Percentiles rank a stretch among this genome's conserved stretches.
These are phyloP conservation scores for Trachelus troglodyta DNA, from an alignment of 2,888 invertebrate genomes.

Conservation along the genomic window DNA sequence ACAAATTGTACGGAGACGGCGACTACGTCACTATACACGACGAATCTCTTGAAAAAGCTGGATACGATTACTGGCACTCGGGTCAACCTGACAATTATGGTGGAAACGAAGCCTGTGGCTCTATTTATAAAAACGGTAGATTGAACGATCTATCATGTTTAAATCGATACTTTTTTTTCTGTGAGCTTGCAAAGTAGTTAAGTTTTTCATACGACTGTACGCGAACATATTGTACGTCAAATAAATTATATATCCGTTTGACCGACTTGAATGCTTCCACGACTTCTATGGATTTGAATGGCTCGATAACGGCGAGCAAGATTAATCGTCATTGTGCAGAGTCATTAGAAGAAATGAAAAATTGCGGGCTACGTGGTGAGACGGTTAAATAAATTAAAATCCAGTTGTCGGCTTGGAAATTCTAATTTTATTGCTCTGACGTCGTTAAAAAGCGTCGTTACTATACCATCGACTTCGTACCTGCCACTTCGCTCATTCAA, in stretches of 20 bases:
- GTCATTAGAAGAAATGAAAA: not conserved
- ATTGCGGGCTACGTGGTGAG: not conserved
- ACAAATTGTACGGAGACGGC: not conserved
- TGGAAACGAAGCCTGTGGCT: not conserved
- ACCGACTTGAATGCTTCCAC: not conserved
- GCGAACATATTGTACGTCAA: not conserved
- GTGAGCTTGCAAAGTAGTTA: not conserved
- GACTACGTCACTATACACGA: conserved; percentile 8
- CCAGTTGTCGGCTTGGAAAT: not conserved
- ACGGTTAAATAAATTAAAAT: not conserved
- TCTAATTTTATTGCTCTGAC: not conserved
- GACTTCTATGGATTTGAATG: not conserved
- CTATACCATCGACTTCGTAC: not conserved
- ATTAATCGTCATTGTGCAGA: not conserved
- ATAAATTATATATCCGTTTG: not conserved
- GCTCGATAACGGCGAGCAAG: not conserved
- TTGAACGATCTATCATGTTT: not conserved
- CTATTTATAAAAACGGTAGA: not conserved
- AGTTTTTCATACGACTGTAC: not conserved
- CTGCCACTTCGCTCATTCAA: not conserved
- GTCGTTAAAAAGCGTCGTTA: not conserved
- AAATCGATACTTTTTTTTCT: not conserved
- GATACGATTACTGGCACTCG: not conserved
- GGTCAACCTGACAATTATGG: not conserved
- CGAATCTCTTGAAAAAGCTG: conserved; percentile 4